Evolutionary conservation across 2,113 vertebrate species (phyloP), one percentile per base, ranked within the genome.

Genomic region (Polypterus senegalus): DNA sequence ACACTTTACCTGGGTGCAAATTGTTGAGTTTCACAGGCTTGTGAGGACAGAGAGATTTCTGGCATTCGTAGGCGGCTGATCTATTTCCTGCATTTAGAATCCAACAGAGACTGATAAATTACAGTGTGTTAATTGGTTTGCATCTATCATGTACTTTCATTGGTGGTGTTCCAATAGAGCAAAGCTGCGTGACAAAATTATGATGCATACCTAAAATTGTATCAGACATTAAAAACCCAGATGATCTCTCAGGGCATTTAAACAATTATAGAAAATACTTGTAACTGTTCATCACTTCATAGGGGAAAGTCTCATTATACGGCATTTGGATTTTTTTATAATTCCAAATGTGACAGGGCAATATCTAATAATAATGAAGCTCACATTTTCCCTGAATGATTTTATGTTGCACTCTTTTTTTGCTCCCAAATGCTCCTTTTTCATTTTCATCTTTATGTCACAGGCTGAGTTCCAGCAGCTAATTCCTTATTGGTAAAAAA

Each of bases 81-180:
- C 10, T 55, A 56, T 69, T 64, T 63, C 59, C 60, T 49, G 61
- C 60, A 62, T 67, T 66, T 54, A 65, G 54, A 69, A 64, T 73
- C 70, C 74, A 71, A 70, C 60, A 62, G 67, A 64, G 65, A 63
- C 67, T 64, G 63, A 69, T 66, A 63, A 63, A 64, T 54, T 55
- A 73, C 67, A 73, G 73, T 63, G 72, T 76, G 75, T 74, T 76
- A 76, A 76, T 76, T 76, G 73, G 74, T 66, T 67, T 65, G 67
- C 67, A 68, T 67, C 69, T 62, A 70, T 71, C 65, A 68, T 66
- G 65, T 71, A 68, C 61, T 53, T 48, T 53, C 45, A 48, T 48
- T 73, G 74, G 68, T 70, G 54, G 48, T 47, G 63, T 63, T 70
- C 75, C 74, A 74, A 58, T 48, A 43, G 52, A 48, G 58, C 47